Conservation (phyloP, 2,113 vertebrate genomes). For the Sinosuthora webbiana region DNA sequence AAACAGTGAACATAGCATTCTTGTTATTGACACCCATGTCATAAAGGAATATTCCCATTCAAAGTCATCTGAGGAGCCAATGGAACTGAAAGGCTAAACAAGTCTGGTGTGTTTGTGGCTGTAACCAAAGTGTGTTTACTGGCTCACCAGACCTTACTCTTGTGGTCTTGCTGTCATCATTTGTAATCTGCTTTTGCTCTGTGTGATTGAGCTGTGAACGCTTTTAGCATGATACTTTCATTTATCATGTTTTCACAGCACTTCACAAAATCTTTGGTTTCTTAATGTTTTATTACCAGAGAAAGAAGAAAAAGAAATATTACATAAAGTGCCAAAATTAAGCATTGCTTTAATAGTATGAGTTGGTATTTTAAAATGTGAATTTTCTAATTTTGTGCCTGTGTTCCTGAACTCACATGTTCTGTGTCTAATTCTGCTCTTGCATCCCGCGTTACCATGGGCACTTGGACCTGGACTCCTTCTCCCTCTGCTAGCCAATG, state of each 20-base stretch:
- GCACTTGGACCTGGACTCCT: neutral
- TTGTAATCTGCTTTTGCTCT: neutral
- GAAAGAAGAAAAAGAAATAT: neutral
- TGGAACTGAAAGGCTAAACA: neutral
- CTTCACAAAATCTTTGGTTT: neutral
- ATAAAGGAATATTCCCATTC: neutral
- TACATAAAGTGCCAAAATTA: neutral
- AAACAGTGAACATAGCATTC: neutral
- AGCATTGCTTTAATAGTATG: neutral
- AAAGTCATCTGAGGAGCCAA: neutral
- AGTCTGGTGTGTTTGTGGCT: neutral
- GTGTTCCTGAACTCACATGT: neutral
- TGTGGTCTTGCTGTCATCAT: neutral
- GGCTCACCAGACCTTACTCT: neutral
- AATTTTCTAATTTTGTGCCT: neutral
- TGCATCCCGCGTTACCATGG: neutral
- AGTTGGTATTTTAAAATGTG: neutral
- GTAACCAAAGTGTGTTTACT: neutral
- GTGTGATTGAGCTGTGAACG: neutral
- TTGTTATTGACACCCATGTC: neutral
- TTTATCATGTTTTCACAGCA: neutral
- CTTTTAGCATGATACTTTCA: neutral
- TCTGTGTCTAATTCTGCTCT: neutral
- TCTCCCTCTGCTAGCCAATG: neutral
- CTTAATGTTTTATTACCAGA: neutral